These are phyloP conservation scores for Cataglyphis albicans DNA, from an alignment of 2,888 invertebrate genomes.

Conservation along the genomic window DNA sequence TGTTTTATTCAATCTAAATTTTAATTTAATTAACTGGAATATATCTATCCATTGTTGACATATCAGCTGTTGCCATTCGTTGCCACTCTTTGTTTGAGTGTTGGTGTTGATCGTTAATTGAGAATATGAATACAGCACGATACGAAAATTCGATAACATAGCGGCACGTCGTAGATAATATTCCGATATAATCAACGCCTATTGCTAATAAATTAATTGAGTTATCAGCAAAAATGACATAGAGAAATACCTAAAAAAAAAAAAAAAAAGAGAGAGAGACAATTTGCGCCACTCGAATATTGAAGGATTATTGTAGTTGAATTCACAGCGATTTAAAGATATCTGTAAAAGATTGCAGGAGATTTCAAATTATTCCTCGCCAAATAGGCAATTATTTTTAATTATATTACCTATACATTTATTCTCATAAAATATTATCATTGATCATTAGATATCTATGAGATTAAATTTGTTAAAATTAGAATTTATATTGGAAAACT, in stretches of 20 bases:
- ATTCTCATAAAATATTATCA: not conserved
- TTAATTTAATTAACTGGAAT: not conserved
- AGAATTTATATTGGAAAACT: not conserved
- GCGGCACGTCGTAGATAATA: slow-evolving; percentile 64
- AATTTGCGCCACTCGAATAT: not conserved
- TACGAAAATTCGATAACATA: slow-evolving; percentile 63
- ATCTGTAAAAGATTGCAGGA: not conserved
- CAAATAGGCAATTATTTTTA: not conserved
- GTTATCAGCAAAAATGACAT: slow-evolving; percentile 68
- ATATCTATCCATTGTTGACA: slow-evolving; percentile 11
- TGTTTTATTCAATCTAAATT: not conserved
- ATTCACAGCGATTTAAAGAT: not conserved
- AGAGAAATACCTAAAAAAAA: slow-evolving; percentile 42
- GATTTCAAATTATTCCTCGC: slow-evolving; percentile 2
- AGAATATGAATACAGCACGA: slow-evolving; percentile 40
- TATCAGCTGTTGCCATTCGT: not conserved
- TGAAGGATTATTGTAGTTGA: not conserved
- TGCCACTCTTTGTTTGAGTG: not conserved
- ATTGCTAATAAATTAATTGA: slow-evolving; percentile 75
- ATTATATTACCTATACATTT: not conserved
- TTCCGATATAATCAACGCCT: slow-evolving; percentile 70
- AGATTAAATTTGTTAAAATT: not conserved
- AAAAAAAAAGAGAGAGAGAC: slow-evolving; percentile 6
- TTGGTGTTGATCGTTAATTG: slow-evolving; percentile 36
- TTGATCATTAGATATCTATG: not conserved